A percentile compares a stretch with the other conserved stretches of the same genome.
Evolutionary conservation across 2,113 vertebrate genomes (phyloP).

Genomic region (Sapayoa aenigma): DNA sequence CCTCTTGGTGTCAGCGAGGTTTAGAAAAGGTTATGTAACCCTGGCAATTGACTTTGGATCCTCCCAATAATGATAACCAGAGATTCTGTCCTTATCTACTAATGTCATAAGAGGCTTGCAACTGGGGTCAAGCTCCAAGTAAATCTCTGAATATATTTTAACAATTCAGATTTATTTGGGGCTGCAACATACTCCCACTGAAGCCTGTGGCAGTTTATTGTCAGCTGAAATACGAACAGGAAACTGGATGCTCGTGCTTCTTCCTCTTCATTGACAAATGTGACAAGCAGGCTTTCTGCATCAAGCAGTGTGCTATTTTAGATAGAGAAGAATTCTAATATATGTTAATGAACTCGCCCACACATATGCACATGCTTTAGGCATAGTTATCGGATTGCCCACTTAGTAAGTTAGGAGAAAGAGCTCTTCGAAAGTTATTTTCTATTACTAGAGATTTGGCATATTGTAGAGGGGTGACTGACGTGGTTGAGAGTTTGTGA

Average conservation of each 20-base stretch:
- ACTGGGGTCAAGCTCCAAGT: neutral
- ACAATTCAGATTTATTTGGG: neutral
- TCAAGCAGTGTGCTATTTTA: neutral
- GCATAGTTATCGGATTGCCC: neutral
- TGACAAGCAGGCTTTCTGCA: neutral
- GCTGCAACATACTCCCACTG: neutral
- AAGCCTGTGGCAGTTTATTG: neutral
- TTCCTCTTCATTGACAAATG: conserved; percentile 46
- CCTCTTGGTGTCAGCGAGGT: neutral
- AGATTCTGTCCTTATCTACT: neutral
- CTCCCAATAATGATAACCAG: neutral
- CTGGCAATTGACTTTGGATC: neutral
- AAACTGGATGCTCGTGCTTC: neutral
- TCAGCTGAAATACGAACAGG: neutral
- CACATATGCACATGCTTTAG: neutral
- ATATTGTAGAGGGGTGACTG: neutral
- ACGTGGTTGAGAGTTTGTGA: neutral
- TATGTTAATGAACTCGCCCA: conserved; percentile 26
- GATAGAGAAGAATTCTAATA: neutral
- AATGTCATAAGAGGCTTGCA: neutral
- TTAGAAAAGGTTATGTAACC: neutral
- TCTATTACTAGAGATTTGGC: neutral
- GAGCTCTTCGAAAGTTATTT: neutral
- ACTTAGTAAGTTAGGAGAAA: neutral
- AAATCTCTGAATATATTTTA: neutral